Evolutionary conservation across 2,113 vertebrate species (phyloP).

Genomic region (Harpagus bidentatus): DNA sequence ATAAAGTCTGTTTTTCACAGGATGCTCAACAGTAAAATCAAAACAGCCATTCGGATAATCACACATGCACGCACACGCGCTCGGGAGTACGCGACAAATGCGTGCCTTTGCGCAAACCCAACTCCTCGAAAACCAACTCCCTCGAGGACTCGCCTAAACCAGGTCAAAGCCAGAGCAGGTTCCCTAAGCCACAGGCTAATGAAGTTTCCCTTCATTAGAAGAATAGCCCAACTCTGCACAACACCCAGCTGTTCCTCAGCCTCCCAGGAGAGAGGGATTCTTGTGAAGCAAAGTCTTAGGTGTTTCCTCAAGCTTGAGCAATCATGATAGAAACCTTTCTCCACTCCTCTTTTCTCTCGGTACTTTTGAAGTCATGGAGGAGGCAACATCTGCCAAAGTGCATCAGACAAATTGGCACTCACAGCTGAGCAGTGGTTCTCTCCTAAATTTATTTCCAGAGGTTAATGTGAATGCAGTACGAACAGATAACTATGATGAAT

Average conservation of each 20-base stretch:
- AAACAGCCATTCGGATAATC: neutral
- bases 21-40: neutral
- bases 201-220: neutral
- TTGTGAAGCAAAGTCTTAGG: neutral
- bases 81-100: neutral
- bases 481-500: constrained; percentile 29
- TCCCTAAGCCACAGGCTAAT: neutral
- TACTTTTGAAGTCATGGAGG: neutral
- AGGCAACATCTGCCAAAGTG: neutral
- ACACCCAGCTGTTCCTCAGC: neutral
- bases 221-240: neutral
- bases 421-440: neutral
- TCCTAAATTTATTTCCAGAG: neutral
- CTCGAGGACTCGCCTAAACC: neutral
- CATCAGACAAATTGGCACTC: neutral
- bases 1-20: neutral
- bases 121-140: neutral
- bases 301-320: neutral
- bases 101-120: neutral
- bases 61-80: neutral
- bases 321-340: neutral
- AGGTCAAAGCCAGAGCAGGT: neutral
- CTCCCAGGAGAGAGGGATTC: neutral
- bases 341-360: neutral
- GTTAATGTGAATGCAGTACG: neutral